Percentiles rank a stretch among this genome's conserved stretches.
phyloP scores from a whole-genome alignment of 2,888 invertebrate genomes.

The Acanthosepion lycidas region DNA sequence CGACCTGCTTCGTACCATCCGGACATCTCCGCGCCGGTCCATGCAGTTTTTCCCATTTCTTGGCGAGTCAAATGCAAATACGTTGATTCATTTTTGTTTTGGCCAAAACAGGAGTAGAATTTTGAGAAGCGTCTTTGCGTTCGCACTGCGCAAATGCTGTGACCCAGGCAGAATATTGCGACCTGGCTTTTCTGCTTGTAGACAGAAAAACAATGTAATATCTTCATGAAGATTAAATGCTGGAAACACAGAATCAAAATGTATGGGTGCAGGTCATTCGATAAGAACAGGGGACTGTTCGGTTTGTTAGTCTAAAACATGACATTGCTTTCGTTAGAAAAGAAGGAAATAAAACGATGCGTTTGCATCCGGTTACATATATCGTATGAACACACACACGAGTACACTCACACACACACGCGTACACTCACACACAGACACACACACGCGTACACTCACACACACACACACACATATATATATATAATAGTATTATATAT shows the following conservation, averaged over 20 bases:
- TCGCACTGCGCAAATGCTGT: too few relatives aligned
- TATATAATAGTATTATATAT: background rate
- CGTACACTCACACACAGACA: background rate
- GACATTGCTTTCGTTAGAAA: too few relatives aligned
- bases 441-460: too few relatives aligned
- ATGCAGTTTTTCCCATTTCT: background rate
- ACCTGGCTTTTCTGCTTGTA: background rate
- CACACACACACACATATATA: background rate
- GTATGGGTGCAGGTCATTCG: too few relatives aligned
- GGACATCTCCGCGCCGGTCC: background rate
- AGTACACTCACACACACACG: background rate
- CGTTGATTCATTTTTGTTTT: conserved; percentile 4
- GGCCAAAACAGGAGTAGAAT: background rate
- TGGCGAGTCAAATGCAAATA: background rate
- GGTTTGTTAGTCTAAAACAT: too few relatives aligned
- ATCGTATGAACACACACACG: background rate
- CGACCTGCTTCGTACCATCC: conserved; percentile 16
- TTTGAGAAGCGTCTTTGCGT: background rate
- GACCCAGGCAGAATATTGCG: background rate
- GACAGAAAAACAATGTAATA: background rate
- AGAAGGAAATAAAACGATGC: too few relatives aligned
- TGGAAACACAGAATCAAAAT: too few relatives aligned
- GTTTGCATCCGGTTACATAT: too few relatives aligned
- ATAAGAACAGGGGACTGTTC: too few relatives aligned
- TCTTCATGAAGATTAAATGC: background rate